These are phyloP conservation scores for Crematogaster levior DNA, from an alignment of 2,888 invertebrate species.

Conservation along the genomic window DNA sequence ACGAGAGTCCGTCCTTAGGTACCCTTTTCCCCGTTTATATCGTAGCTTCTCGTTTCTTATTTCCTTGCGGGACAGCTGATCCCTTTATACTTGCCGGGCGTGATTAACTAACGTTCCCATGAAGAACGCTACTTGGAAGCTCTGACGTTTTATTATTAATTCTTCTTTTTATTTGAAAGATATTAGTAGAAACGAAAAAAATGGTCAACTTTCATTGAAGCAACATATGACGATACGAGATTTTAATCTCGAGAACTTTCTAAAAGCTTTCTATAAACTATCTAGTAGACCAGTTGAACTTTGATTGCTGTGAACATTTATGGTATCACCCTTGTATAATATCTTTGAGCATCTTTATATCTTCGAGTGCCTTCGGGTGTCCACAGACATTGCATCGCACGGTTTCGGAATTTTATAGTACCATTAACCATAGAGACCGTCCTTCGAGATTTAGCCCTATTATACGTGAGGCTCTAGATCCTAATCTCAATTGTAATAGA, in stretches of 20 bases:
- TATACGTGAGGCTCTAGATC: background rate
- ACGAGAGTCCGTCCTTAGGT: slow-evolving; percentile 92
- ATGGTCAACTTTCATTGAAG: background rate
- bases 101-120: slow-evolving; percentile 27
- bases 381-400: background rate
- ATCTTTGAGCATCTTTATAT: background rate
- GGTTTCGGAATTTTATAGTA: slow-evolving; percentile 15
- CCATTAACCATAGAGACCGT: background rate
- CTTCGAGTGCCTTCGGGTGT: background rate
- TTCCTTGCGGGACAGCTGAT: slow-evolving; percentile 8
- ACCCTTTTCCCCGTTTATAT: slow-evolving; percentile 37
- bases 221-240: background rate
- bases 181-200: background rate
- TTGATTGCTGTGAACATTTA: background rate
- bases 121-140: background rate
- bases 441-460: background rate
- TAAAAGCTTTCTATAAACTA: background rate
- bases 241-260: background rate
- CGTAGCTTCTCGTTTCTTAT: slow-evolving; percentile 19
- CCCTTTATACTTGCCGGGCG: background rate
- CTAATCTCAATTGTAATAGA: slow-evolving; percentile 11
- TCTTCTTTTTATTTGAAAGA: background rate
- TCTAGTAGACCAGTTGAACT: background rate
- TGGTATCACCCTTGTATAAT: background rate
- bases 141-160: background rate